phyloP scores from a whole-genome alignment of 2,888 invertebrate species.

The Alcis repandata region DNA sequence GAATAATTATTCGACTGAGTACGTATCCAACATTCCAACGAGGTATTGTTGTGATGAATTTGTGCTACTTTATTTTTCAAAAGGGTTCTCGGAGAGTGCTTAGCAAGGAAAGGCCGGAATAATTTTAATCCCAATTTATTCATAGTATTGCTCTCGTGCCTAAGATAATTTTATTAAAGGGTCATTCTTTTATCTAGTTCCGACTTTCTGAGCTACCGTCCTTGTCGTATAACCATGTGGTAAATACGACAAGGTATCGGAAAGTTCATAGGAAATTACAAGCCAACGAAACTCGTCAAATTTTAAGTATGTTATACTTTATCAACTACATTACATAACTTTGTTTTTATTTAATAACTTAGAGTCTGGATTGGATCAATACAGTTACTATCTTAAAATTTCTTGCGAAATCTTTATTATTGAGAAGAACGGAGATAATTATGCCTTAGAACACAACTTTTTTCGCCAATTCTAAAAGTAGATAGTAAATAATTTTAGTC shows the following conservation, averaged over 20 bases:
- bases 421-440: too few species aligned
- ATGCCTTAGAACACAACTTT: too few species aligned
- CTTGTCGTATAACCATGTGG: constrained; percentile 8
- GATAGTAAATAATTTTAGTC: too few species aligned
- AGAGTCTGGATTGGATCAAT: background rate
- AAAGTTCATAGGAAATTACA: background rate
- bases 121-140: constrained; percentile 21
- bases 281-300: background rate
- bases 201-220: too few species aligned
- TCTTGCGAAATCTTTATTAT: too few species aligned
- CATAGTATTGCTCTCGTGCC: constrained; percentile 8
- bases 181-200: constrained; percentile 23
- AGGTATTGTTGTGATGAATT: constrained; percentile 26
- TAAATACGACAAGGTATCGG: constrained; percentile 1
- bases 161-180: constrained; percentile 21
- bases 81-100: constrained; percentile 21
- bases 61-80: constrained; percentile 26
- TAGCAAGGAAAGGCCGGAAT: constrained; percentile 11
- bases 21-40: constrained; percentile 18
- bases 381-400: too few species aligned
- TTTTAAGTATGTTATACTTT: background rate
- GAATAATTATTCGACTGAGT: constrained; percentile 17
- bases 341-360: background rate
- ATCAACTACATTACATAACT: background rate
- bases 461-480: too few species aligned